Percentiles rank a stretch among this genome's conserved stretches.
Conservation (phyloP, 1,140 invertebrate genomes). For the Nephila pilipes region DNA sequence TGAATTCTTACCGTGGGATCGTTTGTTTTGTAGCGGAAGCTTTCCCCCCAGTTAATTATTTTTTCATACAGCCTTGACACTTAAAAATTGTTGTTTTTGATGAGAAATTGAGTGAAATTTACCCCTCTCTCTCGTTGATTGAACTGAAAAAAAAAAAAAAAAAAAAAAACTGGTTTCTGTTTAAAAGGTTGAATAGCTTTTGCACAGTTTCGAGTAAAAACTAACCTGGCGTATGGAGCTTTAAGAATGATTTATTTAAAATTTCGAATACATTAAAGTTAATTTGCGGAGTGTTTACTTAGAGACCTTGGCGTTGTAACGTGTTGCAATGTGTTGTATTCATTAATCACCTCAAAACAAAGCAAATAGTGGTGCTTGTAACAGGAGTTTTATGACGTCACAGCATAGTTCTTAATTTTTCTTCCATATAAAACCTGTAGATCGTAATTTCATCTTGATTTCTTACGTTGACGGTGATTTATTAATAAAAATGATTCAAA, state of each 20-base stretch:
- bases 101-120: neutral
- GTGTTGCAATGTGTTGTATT: neutral
- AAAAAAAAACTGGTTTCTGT: neutral
- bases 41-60: slow-evolving; percentile 18
- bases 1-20: neutral
- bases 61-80: neutral
- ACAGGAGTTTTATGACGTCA: neutral
- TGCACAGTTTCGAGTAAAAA: neutral
- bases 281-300: neutral
- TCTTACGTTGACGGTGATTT: neutral
- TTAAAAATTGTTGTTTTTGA: neutral
- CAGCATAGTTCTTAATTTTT: neutral
- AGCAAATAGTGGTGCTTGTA: neutral
- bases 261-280: neutral
- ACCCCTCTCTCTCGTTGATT: neutral
- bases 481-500: no score
- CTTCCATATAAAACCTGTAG: neutral
- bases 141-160: neutral
- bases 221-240: neutral
- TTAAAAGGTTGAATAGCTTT: neutral
- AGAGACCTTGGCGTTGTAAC: neutral
- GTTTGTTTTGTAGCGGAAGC: neutral
- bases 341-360: neutral
- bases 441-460: neutral
- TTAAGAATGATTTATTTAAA: neutral